A percentile compares a stretch with the other conserved stretches of the same genome.
Conservation (phyloP, 2,888 invertebrate genomes). For the Sipha maydis region DNA sequence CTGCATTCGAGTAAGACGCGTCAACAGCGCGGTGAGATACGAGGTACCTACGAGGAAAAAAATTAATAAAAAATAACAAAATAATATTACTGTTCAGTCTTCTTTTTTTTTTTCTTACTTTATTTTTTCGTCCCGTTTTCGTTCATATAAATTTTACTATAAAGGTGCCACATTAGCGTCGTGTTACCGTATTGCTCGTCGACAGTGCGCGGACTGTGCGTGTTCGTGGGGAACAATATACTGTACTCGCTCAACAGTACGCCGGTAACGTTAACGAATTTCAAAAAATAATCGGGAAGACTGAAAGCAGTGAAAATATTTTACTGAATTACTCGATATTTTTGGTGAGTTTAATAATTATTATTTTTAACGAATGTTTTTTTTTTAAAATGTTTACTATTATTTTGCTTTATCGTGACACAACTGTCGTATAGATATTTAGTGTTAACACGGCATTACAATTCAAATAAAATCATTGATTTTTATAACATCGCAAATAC, state of each 20-base stretch:
- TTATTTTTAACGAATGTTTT: background rate
- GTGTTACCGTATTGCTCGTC: background rate
- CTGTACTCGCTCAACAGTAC: background rate
- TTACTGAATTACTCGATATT: background rate
- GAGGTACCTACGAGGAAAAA: background rate
- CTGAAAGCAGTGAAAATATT: background rate
- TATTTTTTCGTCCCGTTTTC: background rate
- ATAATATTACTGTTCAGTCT: background rate
- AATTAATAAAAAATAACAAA: background rate
- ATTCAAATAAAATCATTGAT: no score
- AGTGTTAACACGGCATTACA: no score
- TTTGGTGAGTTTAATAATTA: background rate
- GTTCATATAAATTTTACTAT: background rate
- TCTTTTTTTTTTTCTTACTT: background rate
- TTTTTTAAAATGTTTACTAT: background rate
- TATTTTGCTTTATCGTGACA: no score
- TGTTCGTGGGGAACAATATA: background rate
- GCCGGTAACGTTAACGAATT: background rate
- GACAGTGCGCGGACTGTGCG: background rate
- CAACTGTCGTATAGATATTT: no score
- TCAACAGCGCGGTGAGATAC: background rate
- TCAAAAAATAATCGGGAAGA: background rate
- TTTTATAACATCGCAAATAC: no score
- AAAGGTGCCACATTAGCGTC: background rate
- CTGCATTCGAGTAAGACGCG: background rate